Base-by-base conservation (phyloP, 2,888 invertebrate genomes). In the Epirrita christyi region DNA sequence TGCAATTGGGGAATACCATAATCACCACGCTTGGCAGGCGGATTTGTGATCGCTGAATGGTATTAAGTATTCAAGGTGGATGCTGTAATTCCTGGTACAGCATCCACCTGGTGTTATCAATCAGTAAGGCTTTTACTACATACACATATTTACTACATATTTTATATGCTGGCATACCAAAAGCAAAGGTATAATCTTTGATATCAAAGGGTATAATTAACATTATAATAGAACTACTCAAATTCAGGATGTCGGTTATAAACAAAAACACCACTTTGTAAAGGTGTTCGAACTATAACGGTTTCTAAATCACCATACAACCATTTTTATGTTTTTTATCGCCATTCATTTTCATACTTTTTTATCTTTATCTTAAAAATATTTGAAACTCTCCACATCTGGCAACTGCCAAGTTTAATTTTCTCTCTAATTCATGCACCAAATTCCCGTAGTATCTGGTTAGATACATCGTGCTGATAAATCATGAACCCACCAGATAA, bases 391-490 rank as follows among this genome's bases (percentile, higher is more conserved):
- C 34, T 9, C 36, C 42, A 9, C 42, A 50, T 42, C 42, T 50
- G 50, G 50, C 42, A 14, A 8, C 29, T 29, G 29, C 43, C 38
- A 46, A 53, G 45, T 45, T 44, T 28, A 53, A 45, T 45, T 53
- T 41, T 47, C 29, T 47, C 37, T 41, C 6, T 44, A 37, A 60
- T 42, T 53, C 54, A 29, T 32, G 29, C 38, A 21, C 38, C 37
- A 9, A 50, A 42, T 56, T 38, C 21, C 14, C 40, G 1, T 13
- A 44, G 49, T 54, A 49, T 48, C 45, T 49, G 29, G 36, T 43
- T n/a, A 53, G 41, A 59, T 59, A 45, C 43, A 43, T 45, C 11
- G 37, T 36, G 36, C n/a, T 40, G 40, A 64, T 62, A 58, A 60
- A 62, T 58, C 47, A 56, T 51, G 38, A 34, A 6, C 36, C 11